Evolutionary conservation across 2,113 vertebrate genomes (phyloP), one percentile per base, ranked within the genome.

Genomic region (Murina feae): DNA sequence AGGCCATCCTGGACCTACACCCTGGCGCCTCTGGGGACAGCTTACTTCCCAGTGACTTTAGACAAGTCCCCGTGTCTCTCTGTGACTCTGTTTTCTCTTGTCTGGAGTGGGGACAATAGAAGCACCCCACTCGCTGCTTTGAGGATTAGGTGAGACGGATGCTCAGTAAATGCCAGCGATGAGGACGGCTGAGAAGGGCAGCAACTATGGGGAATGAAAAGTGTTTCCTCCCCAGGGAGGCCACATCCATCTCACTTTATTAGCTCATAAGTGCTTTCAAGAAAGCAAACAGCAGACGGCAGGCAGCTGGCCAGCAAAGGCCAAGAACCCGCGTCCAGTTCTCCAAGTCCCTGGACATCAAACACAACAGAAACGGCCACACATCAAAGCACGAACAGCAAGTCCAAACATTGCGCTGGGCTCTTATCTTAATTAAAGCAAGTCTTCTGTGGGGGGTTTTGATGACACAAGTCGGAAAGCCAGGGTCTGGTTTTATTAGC

Each of bases 401-500:
- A 86, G 93, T 88, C 95, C 94, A 95, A 94, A 92, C 90, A 95
- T 86, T 66, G 80, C 75, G 16, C 87, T 69, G 87, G 0, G 23
- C 93, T 90, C 96, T 97, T 97, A 97, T 96, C 97, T 97, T 97
- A 97, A 97, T 97, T 96, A 97, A 97, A 96, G 96, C 97, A 96
- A 97, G 97, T 96, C 96, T 18, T 51, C 75, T 2, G 28, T 39
- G 18, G 86, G 86, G 87, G 91, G 39, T 85, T 95, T 90, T 87
- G 93, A 96, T 86, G 95, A 95, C 87, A 97, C 87, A 95, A 92
- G 94, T 90, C 88, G 81, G 86, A 97, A 96, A 96, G 94, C 90
- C 47, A 42, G 88, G 78, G 68, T 92, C 95, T 94, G 92, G 81
- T 94, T 97, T 97, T 96, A 97, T 95, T 96, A 93, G 95, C 90